Percentiles rank a stretch among this genome's conserved stretches.
Conservation (phyloP, 2,797 vertebrate species). For the Carcharodon carcharias region DNA sequence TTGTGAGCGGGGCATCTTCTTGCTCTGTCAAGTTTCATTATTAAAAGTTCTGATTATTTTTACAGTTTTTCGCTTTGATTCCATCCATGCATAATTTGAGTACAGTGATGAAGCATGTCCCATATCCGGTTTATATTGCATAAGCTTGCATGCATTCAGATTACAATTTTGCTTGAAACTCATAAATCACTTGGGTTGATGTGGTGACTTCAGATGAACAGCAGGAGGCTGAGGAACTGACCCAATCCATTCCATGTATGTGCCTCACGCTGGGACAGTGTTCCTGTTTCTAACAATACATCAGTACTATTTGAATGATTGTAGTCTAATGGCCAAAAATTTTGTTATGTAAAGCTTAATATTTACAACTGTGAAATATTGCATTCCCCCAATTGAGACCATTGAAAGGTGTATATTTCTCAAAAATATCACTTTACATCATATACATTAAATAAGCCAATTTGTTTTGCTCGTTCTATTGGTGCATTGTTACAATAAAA, state of each 20-base stretch:
- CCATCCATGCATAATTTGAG: neutral
- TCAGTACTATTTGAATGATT: neutral
- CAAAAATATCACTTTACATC: neutral
- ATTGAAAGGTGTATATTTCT: no score
- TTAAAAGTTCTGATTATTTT: neutral
- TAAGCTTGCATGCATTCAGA: neutral
- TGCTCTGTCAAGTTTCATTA: neutral
- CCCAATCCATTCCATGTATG: neutral
- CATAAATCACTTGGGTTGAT: neutral
- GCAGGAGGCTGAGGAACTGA: neutral
- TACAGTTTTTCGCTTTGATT: neutral
- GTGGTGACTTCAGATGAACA: neutral
- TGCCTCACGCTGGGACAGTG: neutral
- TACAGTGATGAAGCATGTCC: no score
- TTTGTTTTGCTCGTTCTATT: neutral
- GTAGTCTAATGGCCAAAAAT: no score
- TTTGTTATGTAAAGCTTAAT: no score
- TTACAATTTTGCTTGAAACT: neutral
- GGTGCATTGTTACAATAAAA: neutral
- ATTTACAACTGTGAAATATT: no score
- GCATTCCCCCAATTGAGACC: no score
- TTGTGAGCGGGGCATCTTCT: neutral
- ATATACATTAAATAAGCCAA: neutral
- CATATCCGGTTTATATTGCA: no score
- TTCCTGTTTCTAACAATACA: neutral